Evolutionary conservation across 2,797 vertebrate genomes (phyloP), one percentile per base, ranked within the genome.

Genomic region (Tapera naevia): DNA sequence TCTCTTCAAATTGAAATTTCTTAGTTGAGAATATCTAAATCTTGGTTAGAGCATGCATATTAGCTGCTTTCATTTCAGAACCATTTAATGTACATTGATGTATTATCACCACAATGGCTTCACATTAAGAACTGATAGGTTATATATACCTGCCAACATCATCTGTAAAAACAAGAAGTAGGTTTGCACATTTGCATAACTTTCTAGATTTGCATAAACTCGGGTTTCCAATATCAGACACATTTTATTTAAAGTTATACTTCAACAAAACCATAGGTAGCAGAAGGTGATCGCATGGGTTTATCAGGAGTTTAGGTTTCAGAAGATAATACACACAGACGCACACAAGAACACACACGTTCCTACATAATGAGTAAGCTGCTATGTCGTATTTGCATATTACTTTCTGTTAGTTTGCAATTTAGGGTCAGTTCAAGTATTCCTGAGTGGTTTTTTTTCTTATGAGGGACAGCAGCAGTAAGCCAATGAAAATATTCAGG

Each of bases 31-130:
- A 37, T 18, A 66, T 75, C 64, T 64, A 72, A 86, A 22, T 75
- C 57, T 80, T 91, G 70, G 46, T 64, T 15, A 66, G 35, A 30
- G 62, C 28, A 6, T 71, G 62, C 28, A 6, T 71, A 93, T 64
- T 43, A 25, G 82, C n/a, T 48, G 60, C 32, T 80, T 88, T 71
- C 10, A 46, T 91, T 94, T 92, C 66, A 72, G 53, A 94, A 91
- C 87, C 17, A n/a, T 54, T 86, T 72, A 81, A 67, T 66, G 76
- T n/a, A 43, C 13, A 24, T 32, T 81, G 32, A 35, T 53, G 15
- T 51, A 54, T 76, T 88, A 43, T 30, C 60, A 51, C 14, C 10
- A 18, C 60, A 58, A 17, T n/a, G 43, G 17, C n/a, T 90, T 86
- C 64, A 53, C 1, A 0, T 73, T 82, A 80, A 78, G 21, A 65